Evolutionary conservation across 2,113 vertebrate species (phyloP).

Genomic region (Rallus limicola): DNA sequence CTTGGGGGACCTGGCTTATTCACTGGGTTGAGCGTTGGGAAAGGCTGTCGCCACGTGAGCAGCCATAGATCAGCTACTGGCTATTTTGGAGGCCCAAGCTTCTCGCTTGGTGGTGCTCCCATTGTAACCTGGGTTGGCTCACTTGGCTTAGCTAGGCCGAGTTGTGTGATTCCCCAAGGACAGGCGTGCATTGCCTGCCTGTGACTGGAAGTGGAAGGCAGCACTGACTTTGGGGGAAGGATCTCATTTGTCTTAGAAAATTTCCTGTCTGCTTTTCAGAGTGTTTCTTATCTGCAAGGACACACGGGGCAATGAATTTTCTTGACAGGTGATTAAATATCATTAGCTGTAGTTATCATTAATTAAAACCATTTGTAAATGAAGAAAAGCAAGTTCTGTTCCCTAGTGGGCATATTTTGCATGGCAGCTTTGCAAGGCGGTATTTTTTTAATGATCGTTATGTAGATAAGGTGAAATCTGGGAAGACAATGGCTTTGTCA

Average conservation of each 20-base stretch:
- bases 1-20: not conserved
- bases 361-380: slow-evolving; percentile 49
- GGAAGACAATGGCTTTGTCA: not conserved
- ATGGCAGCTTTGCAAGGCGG: slow-evolving; percentile 14
- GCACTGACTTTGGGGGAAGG: not conserved
- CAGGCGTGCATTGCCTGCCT: not conserved
- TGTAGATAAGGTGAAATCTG: slow-evolving; percentile 36
- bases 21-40: not conserved
- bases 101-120: not conserved
- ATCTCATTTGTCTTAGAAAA: not conserved
- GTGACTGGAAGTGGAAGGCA: not conserved
- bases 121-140: not conserved
- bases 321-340: slow-evolving; percentile 47
- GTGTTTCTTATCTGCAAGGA: slow-evolving; percentile 7
- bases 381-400: slow-evolving; percentile 14
- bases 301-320: not conserved
- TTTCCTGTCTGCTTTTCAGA: not conserved
- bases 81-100: not conserved
- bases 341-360: slow-evolving; percentile 37
- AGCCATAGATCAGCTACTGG: not conserved
- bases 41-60: not conserved
- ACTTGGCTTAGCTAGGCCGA: not conserved
- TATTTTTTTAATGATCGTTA: slow-evolving; percentile 7
- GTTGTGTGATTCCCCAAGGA: not conserved
- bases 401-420: slow-evolving; percentile 11